Evolutionary conservation across 2,113 vertebrate species (phyloP), one percentile per base, ranked within the genome.

Genomic region (Gobio gobio): DNA sequence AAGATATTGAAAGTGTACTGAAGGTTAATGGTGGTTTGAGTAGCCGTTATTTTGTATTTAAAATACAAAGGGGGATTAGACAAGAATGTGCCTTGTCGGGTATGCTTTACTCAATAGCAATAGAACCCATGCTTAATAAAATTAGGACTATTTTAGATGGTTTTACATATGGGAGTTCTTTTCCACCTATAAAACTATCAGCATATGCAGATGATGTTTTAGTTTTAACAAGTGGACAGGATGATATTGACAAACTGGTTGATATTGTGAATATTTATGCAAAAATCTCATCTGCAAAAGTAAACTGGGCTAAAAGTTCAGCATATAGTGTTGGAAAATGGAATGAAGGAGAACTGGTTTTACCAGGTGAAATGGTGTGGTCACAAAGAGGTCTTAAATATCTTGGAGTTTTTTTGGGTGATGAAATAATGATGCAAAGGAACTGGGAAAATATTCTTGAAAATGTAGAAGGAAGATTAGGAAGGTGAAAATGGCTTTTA

Each of bases 281-380:
- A 45, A 45, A 45, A 33, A 33, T 33, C 29, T 80, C 26, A 14
- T 61, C 85, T 63, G 63, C 81, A 33, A 82, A 75, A 47, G 22
- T 82, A 10, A 86, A 86, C 5, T 82, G 66, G 78, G 70, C 18
- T 1, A 83, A 43, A 54, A 82, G 80, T 22, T n/a, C 29, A 33
- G 45, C 33, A 22, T 82, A n/a, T 16, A 14, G 13, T 1, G 80
- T 18, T 18, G 70, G 36, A 24, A 51, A 22, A 47, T 58, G 68
- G 43, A 59, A 10, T 4, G 22, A 6, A 6, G 59, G 13, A n/a
- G 1, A 26, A 24, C 33, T 54, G 10, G 43, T 49, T 18, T 82
- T 54, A 40, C 85, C 79, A 24, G 36, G 16, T 7, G 59, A 13
- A 3, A 63, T 64, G 47, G 13, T 12, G 8, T 82, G 79, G 78